phyloP scores from a whole-genome alignment of 2,797 vertebrate genomes.

The Pseudotriccus pelzelni region DNA sequence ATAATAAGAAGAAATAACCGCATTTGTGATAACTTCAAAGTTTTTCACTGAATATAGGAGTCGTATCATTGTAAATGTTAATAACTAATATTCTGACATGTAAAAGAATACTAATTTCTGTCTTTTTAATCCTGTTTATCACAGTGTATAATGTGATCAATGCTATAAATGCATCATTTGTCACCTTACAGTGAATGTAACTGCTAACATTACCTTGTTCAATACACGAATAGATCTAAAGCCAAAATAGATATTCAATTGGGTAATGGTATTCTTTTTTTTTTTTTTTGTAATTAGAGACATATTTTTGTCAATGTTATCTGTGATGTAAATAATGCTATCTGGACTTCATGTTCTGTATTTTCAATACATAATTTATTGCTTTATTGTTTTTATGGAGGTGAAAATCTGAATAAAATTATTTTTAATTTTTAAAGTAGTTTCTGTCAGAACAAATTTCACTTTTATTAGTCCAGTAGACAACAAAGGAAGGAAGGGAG shows the following conservation, averaged over 20 bases:
- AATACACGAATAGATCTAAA: neutral
- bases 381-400: neutral
- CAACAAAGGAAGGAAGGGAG: rapidly evolving
- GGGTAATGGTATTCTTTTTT: neutral
- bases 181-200: neutral
- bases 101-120: neutral
- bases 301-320: neutral
- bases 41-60: neutral
- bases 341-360: neutral
- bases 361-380: neutral
- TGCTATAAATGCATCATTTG: neutral
- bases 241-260: neutral
- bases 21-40: neutral
- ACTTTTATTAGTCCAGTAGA: neutral
- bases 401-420: neutral
- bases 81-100: neutral
- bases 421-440: neutral
- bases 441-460: neutral
- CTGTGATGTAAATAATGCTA: neutral
- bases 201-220: neutral
- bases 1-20: neutral
- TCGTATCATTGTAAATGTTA: neutral
- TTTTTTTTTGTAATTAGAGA: rapidly evolving
- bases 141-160: neutral
- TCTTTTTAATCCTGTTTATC: neutral